A percentile compares a stretch with the other conserved stretches of the same genome.
phyloP scores from a whole-genome alignment of 2,797 vertebrate genomes.

The Lates japonicus region DNA sequence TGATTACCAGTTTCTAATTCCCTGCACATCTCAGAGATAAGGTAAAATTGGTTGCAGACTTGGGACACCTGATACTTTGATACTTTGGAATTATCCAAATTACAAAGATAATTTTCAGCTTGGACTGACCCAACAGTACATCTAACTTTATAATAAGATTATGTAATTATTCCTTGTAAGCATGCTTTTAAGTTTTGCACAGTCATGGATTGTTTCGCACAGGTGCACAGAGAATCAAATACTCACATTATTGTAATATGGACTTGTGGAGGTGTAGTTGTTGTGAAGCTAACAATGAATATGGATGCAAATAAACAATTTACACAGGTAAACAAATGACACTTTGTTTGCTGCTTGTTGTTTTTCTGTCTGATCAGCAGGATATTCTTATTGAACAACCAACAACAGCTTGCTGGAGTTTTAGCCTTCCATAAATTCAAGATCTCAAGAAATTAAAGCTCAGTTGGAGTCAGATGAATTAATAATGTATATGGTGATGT shows the following conservation, averaged over 20 bases:
- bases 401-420: constrained; percentile 19
- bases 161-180: constrained; percentile 12
- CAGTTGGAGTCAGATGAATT: neutral
- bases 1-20: constrained; percentile 64
- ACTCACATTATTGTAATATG: neutral
- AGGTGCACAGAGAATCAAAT: neutral
- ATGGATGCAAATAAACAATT: neutral
- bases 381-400: neutral
- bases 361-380: constrained; percentile 20
- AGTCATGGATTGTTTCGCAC: neutral
- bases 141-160: constrained; percentile 16
- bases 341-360: neutral
- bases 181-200: neutral
- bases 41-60: constrained; percentile 43
- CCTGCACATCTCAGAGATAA: constrained; percentile 51
- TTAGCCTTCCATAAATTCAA: constrained; percentile 10
- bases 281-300: neutral
- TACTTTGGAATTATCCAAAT: constrained; percentile 47
- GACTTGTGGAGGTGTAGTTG: neutral
- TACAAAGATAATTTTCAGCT: constrained; percentile 29
- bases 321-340: neutral
- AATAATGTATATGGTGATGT: constrained; percentile 14
- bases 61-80: constrained; percentile 50
- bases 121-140: neutral
- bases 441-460: constrained; percentile 20